Evolutionary conservation across 2,113 vertebrate genomes (phyloP), one percentile per base, ranked within the genome.

Genomic region (Xiphorhynchus elegans): DNA sequence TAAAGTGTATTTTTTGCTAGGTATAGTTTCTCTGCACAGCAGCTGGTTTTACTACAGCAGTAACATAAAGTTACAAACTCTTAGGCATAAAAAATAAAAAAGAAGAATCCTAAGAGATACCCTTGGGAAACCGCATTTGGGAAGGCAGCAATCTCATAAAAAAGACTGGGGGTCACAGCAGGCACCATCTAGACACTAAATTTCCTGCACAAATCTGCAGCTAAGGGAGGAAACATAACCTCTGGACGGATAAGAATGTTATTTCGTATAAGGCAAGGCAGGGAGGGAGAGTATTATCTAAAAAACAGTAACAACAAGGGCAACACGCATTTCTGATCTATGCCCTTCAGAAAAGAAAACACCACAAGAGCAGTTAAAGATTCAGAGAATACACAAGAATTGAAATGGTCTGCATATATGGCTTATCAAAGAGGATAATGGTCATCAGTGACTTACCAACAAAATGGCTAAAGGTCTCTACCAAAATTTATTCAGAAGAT

Each of bases 401-500:
- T 93, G 55, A 18, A 59, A n/a, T 44, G 83, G 90, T 44, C 78
- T 70, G 93, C 47, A 17, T 90, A 81, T 78, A 77, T 89, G 44
- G 40, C 62, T 90, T 93, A 93, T 89, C 89, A 47, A 89, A 77
- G 44, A 79, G 74, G 56, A 74, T 93, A 97, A 93, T 20, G 3
- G 44, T 82, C 89, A 92, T 76, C 81, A 82, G 46, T 82, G 58
- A 88, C 70, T 70, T 35, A 84, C 42, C 6, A 13, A 87, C 60
- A 80, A 95, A 91, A 88, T 14, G 18, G 52, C 75, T 59, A 66
- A 69, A 82, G 13, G 33, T 17, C 72, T 80, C 78, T 24, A 86
- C 82, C 56, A 87, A 95, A 91, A 91, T 62, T 62, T 83, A 82
- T 59, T 86, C 63, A 62, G 47, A 80, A 56, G 77, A 84, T 91